Evolutionary conservation across 2,888 invertebrate genomes (phyloP), one percentile per base, ranked within the genome.

Genomic region (Ochropleura plecta): DNA sequence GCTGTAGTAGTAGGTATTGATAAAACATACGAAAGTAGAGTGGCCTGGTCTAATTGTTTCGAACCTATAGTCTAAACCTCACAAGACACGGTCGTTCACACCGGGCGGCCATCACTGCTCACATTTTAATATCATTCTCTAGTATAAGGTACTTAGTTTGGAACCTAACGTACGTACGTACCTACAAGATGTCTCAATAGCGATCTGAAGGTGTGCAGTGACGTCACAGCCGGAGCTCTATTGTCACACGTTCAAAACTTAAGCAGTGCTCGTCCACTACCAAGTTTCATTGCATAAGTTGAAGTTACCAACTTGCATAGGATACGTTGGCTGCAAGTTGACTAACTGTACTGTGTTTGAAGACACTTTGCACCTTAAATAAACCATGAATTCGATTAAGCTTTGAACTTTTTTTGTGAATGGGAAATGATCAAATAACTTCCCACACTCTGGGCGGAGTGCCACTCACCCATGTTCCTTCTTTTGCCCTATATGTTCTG

Each of bases 181-280:
- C 16, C 10, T n/a, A 10, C 42, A n/a, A 64, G 53, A 48, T 12
- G 20, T 48, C 20, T 16, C n/a, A 14, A 30, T 44, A 16, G 14
- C 30, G n/a, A 57, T n/a, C 46, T 44, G 14, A 30, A 49, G 44
- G 55, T 68, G 48, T 67, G n/a, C 16, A 8, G 55, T 16, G 14
- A 16, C 16, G 12, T 30, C 30, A 30, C 48, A 49, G 5, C 44
- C 14, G 51, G 3, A n/a, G 46, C n/a, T 68, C 55, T 44, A 75
- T 68, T 78, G 78, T 75, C 78, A 68, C 53, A 55, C 49, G 57
- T 49, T 57, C 78, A 44, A 30, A 75, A 78, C 74, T 75, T 78
- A 10, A 67, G n/a, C 68, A 49, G n/a, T 14, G 10, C 30, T 69
- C 69, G 78, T 51, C 77, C 69, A n/a, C 42, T 20, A 5, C n/a